Conservation (phyloP, 2,888 invertebrate species). For the Beris morrisii region DNA sequence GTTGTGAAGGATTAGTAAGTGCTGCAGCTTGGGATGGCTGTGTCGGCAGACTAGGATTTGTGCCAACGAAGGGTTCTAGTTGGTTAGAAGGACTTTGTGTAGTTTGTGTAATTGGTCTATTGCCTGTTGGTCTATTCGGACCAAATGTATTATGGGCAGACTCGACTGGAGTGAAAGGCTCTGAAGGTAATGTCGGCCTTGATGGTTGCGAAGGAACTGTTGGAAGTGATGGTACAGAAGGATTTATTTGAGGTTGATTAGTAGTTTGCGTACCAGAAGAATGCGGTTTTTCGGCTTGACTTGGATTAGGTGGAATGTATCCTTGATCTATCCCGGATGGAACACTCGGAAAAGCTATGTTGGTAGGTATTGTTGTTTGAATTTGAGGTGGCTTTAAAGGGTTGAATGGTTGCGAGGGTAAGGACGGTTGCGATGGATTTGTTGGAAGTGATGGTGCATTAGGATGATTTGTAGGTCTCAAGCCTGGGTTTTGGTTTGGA, state of each 20-base stretch:
- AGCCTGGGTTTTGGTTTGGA: too few relatives aligned
- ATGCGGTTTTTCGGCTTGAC: too few relatives aligned
- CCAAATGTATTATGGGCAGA: too few relatives aligned
- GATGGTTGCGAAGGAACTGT: background rate
- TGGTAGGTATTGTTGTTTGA: background rate
- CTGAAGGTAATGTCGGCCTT: background rate
- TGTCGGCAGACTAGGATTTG: slow-evolving; percentile 1
- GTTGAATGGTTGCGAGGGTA: background rate
- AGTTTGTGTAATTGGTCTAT: too few relatives aligned
- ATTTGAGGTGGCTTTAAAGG: background rate
- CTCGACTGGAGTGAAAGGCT: too few relatives aligned
- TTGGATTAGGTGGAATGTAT: background rate
- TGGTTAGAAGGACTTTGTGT: background rate
- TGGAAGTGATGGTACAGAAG: background rate
- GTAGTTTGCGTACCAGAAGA: background rate
- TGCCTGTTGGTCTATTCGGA: too few relatives aligned
- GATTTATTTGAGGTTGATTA: background rate
- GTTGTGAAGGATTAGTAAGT: too few relatives aligned
- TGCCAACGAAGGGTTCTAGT: background rate
- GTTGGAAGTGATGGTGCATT: background rate
- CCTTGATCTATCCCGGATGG: background rate
- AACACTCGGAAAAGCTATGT: background rate
- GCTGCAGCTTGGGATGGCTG: too few relatives aligned
- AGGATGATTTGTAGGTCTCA: too few relatives aligned
- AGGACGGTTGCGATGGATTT: background rate